Conservation (phyloP, 2,888 invertebrate species). For the Lasius fuliginosus region DNA sequence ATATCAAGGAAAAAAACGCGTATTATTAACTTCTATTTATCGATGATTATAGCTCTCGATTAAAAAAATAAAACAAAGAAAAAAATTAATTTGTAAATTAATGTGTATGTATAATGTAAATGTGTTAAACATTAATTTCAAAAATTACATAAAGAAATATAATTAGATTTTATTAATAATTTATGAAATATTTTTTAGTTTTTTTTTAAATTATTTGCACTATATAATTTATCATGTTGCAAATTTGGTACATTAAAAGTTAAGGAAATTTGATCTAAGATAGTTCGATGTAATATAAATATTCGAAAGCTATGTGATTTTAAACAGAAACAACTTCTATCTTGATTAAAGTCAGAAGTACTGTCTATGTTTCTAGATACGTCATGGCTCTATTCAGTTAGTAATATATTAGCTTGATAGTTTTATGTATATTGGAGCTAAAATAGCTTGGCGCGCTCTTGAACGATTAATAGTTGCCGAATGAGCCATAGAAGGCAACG, state of each 20-base stretch:
- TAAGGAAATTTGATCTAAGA: background rate
- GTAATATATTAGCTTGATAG: slow-evolving; percentile 70
- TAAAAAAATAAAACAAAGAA: background rate
- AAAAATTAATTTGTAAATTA: background rate
- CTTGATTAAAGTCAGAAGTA: slow-evolving; percentile 50
- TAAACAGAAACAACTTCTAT: background rate
- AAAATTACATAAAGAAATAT: background rate
- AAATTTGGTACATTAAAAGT: background rate
- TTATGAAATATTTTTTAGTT: slow-evolving; percentile 9
- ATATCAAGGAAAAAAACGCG: background rate
- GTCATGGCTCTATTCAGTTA: slow-evolving; percentile 55
- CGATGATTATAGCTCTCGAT: background rate
- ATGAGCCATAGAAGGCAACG: slow-evolving; percentile 75
- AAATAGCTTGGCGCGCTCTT: slow-evolving; percentile 64
- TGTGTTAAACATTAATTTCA: slow-evolving; percentile 1
- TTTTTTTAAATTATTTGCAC: background rate
- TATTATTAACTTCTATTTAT: background rate
- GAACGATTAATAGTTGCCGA: slow-evolving; percentile 73
- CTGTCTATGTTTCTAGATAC: slow-evolving; percentile 61
- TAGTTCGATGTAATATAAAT: background rate
- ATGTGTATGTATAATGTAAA: background rate
- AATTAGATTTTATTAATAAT: slow-evolving; percentile 10
- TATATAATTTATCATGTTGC: background rate
- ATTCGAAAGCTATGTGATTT: background rate
- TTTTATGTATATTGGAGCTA: slow-evolving; percentile 69